Conservation (phyloP, 30 jellyfish, hydroid and myxozoan genomes). For the Turritopsis dohrnii region DNA sequence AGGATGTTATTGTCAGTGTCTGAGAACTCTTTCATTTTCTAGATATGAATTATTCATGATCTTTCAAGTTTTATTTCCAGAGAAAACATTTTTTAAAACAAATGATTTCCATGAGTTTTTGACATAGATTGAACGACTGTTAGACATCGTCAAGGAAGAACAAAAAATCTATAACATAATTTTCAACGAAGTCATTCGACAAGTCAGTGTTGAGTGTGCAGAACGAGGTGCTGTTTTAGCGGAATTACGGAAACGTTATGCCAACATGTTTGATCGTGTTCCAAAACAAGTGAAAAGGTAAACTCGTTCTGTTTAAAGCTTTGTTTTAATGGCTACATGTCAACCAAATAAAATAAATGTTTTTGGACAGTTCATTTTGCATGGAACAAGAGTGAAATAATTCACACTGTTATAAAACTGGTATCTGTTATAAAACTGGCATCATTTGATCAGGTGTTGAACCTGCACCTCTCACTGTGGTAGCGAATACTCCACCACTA, state of each 20-base stretch:
- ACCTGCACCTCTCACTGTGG: no score
- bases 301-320: no score
- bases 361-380: no score
- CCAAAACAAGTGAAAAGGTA: slow-evolving; percentile 85
- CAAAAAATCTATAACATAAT: slow-evolving; percentile 71
- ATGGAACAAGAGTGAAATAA: no score
- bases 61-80: no score
- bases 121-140: slow-evolving; percentile 53
- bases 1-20: background rate
- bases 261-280: slow-evolving; percentile 58
- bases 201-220: slow-evolving; percentile 76
- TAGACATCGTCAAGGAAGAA: slow-evolving; percentile 64
- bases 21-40: background rate
- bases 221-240: slow-evolving; percentile 87
- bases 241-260: slow-evolving; percentile 70
- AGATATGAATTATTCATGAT: background rate
- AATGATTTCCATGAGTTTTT: no score
- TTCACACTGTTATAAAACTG: no score
- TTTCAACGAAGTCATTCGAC: slow-evolving; percentile 74
- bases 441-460: no score
- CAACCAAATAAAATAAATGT: no score
- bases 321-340: no score
- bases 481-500: no score
- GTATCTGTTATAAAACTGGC: no score
- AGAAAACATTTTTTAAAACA: background rate